Evolutionary conservation across 2,797 vertebrate genomes (phyloP).

Genomic region (Alcedo atthis): DNA sequence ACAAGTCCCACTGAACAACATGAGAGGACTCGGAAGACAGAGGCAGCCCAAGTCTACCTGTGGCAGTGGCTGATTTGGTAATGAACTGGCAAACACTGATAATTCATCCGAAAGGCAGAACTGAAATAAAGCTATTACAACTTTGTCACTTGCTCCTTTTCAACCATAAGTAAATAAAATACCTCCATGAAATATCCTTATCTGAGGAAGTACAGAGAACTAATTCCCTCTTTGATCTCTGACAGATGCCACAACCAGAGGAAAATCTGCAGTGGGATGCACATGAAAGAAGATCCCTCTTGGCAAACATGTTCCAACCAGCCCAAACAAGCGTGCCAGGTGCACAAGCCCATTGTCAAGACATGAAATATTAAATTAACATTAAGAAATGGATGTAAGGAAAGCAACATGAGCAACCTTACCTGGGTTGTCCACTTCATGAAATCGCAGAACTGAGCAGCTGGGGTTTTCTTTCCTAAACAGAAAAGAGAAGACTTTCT

Average conservation of each 20-base stretch:
- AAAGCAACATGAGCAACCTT: neutral
- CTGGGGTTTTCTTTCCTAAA: neutral
- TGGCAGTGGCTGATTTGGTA: neutral
- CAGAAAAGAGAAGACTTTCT: neutral
- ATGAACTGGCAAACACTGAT: neutral
- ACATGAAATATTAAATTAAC: neutral
- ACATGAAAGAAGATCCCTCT: slow-evolving; percentile 25
- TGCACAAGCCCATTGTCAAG: neutral
- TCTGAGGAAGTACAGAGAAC: slow-evolving; percentile 18
- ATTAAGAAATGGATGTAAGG: neutral
- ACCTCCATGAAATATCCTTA: slow-evolving; percentile 16
- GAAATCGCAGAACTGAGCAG: neutral
- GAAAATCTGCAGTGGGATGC: slow-evolving; percentile 16
- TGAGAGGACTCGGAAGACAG: neutral
- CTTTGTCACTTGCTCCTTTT: neutral
- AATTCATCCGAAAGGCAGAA: neutral
- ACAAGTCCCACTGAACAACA: neutral
- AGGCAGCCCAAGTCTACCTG: neutral
- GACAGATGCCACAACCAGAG: slow-evolving; percentile 16
- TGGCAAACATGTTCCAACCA: neutral
- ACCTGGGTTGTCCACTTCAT: neutral
- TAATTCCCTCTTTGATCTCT: slow-evolving; percentile 56
- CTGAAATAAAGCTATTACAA: slow-evolving; percentile 4
- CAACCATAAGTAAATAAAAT: slow-evolving; percentile 25
- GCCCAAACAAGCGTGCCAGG: neutral